phyloP scores from a whole-genome alignment of 2,888 invertebrate species.

The Amblyteles armatorius region DNA sequence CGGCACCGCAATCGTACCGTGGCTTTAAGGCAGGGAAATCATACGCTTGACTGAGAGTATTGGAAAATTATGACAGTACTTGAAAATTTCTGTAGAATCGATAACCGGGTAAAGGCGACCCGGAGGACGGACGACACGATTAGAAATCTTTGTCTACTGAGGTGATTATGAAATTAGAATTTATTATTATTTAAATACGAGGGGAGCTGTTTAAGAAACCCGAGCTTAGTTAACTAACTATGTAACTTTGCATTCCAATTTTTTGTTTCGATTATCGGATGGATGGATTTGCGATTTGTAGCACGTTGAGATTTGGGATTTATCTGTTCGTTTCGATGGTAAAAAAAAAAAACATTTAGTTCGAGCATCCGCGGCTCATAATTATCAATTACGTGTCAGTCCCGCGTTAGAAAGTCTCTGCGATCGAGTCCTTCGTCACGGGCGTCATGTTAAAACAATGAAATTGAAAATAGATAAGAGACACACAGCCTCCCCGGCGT shows the following conservation, averaged over 20 bases:
- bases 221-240: neutral
- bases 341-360: neutral
- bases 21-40: neutral
- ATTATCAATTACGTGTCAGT: slow-evolving; percentile 26
- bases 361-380: slow-evolving; percentile 2
- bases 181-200: neutral
- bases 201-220: neutral
- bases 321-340: neutral
- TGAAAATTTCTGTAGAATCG: neutral
- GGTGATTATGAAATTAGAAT: neutral
- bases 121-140: neutral
- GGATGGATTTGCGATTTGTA: neutral
- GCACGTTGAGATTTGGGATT: neutral
- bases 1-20: neutral
- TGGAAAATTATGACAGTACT: neutral
- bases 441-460: slow-evolving; percentile 57
- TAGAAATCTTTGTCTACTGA: neutral
- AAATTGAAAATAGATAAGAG: slow-evolving; percentile 66
- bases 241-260: neutral
- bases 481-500: neutral
- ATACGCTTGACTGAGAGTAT: neutral
- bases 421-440: slow-evolving; percentile 48
- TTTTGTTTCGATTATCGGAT: neutral
- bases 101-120: neutral
- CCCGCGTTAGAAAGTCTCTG: neutral